Conservation (phyloP, 2,797 vertebrate species). For the Rhinogobio ventralis region DNA sequence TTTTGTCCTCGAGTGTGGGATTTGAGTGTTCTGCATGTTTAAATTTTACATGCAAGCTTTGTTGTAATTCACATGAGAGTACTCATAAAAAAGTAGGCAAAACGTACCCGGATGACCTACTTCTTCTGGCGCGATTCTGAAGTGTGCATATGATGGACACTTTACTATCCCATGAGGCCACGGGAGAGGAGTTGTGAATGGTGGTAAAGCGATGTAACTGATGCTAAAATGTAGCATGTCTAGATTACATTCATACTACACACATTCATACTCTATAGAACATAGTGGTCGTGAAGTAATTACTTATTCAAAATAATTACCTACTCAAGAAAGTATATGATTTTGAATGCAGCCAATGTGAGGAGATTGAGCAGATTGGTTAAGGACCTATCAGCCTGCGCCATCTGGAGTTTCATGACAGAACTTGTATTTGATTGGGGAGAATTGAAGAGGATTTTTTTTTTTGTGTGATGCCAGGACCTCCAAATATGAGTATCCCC, state of each 20-base stretch:
- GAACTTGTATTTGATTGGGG: not conserved
- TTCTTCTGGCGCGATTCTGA: not conserved
- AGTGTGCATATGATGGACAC: not conserved
- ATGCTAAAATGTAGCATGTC: not conserved
- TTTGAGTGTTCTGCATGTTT: too few species aligned
- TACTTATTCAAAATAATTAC: not conserved
- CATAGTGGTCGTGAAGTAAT: not conserved
- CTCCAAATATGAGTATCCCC: not conserved
- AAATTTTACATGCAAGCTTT: too few species aligned
- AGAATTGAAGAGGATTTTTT: not conserved
- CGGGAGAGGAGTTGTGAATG: not conserved
- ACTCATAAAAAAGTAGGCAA: not conserved
- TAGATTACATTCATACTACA: not conserved
- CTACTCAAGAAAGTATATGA: not conserved
- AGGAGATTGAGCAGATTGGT: not conserved
- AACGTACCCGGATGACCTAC: not conserved
- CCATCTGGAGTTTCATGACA: not conserved
- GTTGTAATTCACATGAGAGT: too few species aligned
- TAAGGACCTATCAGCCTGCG: not conserved
- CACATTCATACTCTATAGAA: not conserved
- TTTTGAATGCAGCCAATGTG: not conserved
- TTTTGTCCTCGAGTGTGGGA: too few species aligned
- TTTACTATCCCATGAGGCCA: not conserved
- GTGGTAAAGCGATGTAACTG: not conserved
- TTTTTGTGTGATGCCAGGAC: not conserved